Evolutionary conservation across 1,140 invertebrate species (phyloP), one percentile per base, ranked within the genome.

Genomic region (Drosophila azteca): DNA sequence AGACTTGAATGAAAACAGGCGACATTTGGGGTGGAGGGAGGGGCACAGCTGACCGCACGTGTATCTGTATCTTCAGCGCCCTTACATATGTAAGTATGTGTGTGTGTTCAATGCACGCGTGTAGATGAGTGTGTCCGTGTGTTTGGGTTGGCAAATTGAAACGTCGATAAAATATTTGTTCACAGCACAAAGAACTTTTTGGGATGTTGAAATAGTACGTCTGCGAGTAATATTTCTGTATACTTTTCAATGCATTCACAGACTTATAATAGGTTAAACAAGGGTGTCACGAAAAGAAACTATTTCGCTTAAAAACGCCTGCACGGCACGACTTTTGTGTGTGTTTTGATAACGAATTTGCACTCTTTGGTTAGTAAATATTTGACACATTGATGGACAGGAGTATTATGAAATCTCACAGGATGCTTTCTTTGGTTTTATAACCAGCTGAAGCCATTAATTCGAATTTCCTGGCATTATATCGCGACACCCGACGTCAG

Each of bases 11-110:
- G 79, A 84, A 69, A 84, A 85, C 81, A 84, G 78, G 79, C 68
- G 57, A 76, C 80, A 81, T 78, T 78, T 82, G 65, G 60, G 60
- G 64, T 51, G 61, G 54, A 20, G 17, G 17, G 17, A 20, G 61
- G 65, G 61, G 70, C 65, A 77, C 81, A 85, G 82, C 82, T 85
- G 82, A 82, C 66, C 74, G 83, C 70, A 70, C 67, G 63, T 83
- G 61, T 83, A 58, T 62, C 17, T 66, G 51, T 79, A 67, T 67
- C 50, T 62, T 54, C 64, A 24, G 64, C 43, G 50, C 22, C 26
- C 45, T 13, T 39, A 22, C 44, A 62, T 66, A 66, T 68, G 44
- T 60, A 53, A 44, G 58, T 62, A 43, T 39, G 49, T 66, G 39
- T 61, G 59, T 57, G 67, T 29, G 43, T 35, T 22, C 58, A 59